phyloP scores from a whole-genome alignment of 2,888 invertebrate species.

The Erannis defoliaria region DNA sequence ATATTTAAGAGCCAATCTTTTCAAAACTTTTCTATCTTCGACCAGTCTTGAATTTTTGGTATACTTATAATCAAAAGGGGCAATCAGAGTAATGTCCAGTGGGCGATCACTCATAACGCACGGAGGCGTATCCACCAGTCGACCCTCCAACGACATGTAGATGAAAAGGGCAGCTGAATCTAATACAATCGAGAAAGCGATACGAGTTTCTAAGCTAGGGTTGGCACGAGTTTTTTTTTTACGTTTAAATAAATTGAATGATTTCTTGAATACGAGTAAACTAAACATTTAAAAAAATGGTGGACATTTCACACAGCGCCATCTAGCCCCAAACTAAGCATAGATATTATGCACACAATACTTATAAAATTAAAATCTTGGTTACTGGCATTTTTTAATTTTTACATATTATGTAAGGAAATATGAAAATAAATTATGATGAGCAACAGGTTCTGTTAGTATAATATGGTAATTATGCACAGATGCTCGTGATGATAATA shows the following conservation, averaged over 20 bases:
- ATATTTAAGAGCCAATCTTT: background rate
- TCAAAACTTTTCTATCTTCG: too few relatives aligned
- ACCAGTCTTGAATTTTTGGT: slow-evolving; percentile 1
- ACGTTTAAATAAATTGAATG: background rate
- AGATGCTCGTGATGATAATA: too few relatives aligned
- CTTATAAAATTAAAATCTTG: too few relatives aligned
- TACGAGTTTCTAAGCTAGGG: slow-evolving; percentile 73
- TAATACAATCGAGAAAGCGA: slow-evolving; percentile 86
- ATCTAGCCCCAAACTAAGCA: too few relatives aligned
- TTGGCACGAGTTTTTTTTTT: slow-evolving; percentile 50
- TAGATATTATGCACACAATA: background rate
- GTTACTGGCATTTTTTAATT: too few relatives aligned
- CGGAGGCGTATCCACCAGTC: slow-evolving; percentile 70
- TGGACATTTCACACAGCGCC: too few relatives aligned
- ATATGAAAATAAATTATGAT: too few relatives aligned
- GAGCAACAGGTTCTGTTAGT: too few relatives aligned
- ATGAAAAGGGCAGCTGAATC: slow-evolving; percentile 87
- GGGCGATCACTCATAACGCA: slow-evolving; percentile 49
- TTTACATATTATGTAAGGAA: too few relatives aligned
- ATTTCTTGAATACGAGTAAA: too few relatives aligned
- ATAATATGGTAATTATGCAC: too few relatives aligned
- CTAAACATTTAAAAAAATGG: too few relatives aligned
- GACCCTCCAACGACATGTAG: slow-evolving; percentile 81
- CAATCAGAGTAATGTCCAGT: slow-evolving; percentile 41
- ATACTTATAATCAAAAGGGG: slow-evolving; percentile 34